Conservation (phyloP, 2,113 vertebrate species). For the Neolamprologus falcicula region DNA sequence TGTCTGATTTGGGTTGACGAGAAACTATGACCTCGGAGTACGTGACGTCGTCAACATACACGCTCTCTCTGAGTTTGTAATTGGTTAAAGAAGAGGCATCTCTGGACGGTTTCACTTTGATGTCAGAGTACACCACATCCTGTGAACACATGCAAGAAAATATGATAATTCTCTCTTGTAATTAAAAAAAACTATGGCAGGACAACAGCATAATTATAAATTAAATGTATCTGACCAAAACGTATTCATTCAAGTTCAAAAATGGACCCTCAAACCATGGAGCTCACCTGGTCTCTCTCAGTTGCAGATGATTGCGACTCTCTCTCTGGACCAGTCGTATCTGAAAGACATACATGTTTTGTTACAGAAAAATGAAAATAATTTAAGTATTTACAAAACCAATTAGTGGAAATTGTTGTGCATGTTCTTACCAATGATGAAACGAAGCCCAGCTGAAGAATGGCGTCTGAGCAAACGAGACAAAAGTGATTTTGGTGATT, state of each 20-base stretch:
- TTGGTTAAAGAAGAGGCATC: not conserved
- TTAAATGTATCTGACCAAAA: not conserved
- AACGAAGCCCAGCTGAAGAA: not conserved
- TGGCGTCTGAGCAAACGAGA: not conserved
- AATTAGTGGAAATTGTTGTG: not conserved
- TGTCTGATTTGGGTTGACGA: not conserved
- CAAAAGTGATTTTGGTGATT: not conserved
- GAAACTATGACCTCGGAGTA: constrained; percentile 17
- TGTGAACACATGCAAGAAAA: not conserved
- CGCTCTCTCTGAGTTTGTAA: not conserved
- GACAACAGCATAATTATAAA: not conserved
- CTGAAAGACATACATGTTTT: not conserved
- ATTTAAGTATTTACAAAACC: not conserved
- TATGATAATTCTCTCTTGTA: not conserved
- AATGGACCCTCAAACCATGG: not conserved
- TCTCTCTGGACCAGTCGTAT: not conserved
- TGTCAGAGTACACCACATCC: constrained; percentile 38
- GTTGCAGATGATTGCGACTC: not conserved
- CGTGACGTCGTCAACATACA: not conserved
- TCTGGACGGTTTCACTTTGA: not conserved
- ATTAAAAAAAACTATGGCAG: not conserved
- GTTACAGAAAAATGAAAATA: not conserved
- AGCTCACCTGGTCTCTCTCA: constrained; percentile 11
- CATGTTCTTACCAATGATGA: constrained; percentile 21
- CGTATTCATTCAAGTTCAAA: rapidly evolving